These are phyloP conservation scores for Trissolcus basalis DNA, from an alignment of 1,140 invertebrate genomes.

Conservation along the genomic window DNA sequence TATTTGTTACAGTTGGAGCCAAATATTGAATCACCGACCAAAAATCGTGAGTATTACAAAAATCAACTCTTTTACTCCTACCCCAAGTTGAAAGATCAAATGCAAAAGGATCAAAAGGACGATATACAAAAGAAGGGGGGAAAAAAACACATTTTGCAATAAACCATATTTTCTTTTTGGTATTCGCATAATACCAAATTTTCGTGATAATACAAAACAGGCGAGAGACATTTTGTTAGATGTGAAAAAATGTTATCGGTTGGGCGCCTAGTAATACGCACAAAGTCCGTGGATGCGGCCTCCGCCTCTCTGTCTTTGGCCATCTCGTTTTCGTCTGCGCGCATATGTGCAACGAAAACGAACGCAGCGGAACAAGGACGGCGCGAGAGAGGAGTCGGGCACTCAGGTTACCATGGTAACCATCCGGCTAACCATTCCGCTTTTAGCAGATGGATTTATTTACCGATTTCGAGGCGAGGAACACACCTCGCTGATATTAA, in stretches of 20 bases:
- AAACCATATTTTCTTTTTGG: too few species aligned
- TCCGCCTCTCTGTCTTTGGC: neutral
- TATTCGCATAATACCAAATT: too few species aligned
- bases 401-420: constrained; percentile 44
- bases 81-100: too few species aligned
- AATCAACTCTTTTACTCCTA: too few species aligned
- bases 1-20: constrained; percentile 35
- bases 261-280: too few species aligned
- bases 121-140: too few species aligned
- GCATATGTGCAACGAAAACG: constrained; percentile 28
- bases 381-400: constrained; percentile 14
- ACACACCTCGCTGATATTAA: constrained; percentile 21
- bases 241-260: too few species aligned
- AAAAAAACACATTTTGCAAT: too few species aligned
- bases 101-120: too few species aligned
- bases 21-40: constrained; percentile 14
- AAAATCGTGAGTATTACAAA: constrained; percentile 24
- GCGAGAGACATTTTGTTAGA: too few species aligned
- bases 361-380: constrained; percentile 23
- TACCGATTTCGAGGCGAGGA: constrained; percentile 48
- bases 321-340: neutral
- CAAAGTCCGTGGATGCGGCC: constrained; percentile 11
- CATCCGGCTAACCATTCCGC: constrained; percentile 34
- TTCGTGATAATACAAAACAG: too few species aligned
- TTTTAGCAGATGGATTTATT: constrained; percentile 51